Conservation (phyloP, 2,113 vertebrate genomes). For the Cairina moschata region DNA sequence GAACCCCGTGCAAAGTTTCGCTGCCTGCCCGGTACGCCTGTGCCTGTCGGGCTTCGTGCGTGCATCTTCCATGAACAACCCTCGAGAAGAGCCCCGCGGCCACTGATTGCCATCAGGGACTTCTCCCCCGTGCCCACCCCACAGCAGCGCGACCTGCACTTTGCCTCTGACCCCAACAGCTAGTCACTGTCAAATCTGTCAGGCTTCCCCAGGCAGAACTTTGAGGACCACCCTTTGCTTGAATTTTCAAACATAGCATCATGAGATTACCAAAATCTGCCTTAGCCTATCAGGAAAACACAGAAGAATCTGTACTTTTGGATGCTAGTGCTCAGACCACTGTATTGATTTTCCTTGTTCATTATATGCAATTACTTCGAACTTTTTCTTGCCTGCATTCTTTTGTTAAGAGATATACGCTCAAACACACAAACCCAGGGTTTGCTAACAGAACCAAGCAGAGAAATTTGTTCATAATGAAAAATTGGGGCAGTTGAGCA, state of each 20-base stretch:
- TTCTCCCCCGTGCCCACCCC: not conserved
- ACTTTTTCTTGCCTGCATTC: not conserved
- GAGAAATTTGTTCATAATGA: not conserved
- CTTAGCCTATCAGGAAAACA: not conserved
- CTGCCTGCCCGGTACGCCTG: not conserved
- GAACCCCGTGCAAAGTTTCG: not conserved
- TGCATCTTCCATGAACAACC: not conserved
- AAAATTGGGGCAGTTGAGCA: not conserved
- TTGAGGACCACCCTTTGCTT: not conserved
- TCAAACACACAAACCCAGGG: not conserved
- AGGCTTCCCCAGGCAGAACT: not conserved
- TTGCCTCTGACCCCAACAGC: not conserved
- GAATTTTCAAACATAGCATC: not conserved
- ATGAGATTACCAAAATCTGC: not conserved
- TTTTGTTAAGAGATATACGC: not conserved
- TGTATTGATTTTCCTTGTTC: not conserved
- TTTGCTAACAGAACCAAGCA: slow-evolving; percentile 1
- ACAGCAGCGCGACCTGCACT: not conserved
- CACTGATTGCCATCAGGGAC: not conserved
- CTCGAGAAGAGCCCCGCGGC: not conserved
- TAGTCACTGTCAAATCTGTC: not conserved
- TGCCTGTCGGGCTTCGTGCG: not conserved
- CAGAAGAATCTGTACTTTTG: not conserved
- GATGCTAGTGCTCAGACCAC: not conserved
- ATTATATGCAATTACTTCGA: not conserved